Percentiles rank a stretch among this genome's conserved stretches.
phyloP scores from a whole-genome alignment of 2,888 invertebrate genomes.

The Nemotelus pantherinus region DNA sequence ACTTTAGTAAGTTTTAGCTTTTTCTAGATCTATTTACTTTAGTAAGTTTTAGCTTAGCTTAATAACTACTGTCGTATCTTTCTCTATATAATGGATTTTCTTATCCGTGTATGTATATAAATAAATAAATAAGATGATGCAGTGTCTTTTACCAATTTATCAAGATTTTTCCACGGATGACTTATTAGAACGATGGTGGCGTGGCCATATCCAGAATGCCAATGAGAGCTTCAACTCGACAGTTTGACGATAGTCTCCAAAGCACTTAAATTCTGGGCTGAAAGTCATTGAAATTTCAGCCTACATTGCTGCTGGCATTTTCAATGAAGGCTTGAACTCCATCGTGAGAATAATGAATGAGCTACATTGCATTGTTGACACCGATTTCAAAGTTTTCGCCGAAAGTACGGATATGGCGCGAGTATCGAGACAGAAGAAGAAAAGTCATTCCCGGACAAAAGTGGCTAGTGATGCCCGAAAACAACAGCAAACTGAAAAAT shows the following conservation, averaged over 20 bases:
- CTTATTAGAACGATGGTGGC: slow-evolving; percentile 40
- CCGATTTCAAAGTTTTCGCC: slow-evolving; percentile 4
- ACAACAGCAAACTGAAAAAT: slow-evolving; percentile 45
- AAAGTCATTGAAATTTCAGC: slow-evolving; percentile 51
- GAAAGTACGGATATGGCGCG: slow-evolving; percentile 11
- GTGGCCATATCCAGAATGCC: slow-evolving; percentile 52
- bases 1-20: too few species aligned
- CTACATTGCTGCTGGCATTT: too few species aligned
- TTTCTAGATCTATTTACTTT: too few species aligned
- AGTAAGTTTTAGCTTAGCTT: too few species aligned
- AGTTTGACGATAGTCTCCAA: slow-evolving; percentile 51
- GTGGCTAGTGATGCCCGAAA: slow-evolving; percentile 45
- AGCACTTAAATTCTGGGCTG: slow-evolving; percentile 49
- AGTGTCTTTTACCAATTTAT: slow-evolving; percentile 44
- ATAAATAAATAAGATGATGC: too few species aligned
- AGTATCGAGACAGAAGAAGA: slow-evolving; percentile 4
- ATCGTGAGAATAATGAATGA: slow-evolving; percentile 27
- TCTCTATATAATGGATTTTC: too few species aligned
- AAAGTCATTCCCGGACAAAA: slow-evolving; percentile 15
- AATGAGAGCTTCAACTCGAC: slow-evolving; percentile 52
- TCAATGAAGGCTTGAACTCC: background rate
- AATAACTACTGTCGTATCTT: too few species aligned
- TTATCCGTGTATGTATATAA: too few species aligned
- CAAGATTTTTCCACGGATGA: slow-evolving; percentile 43
- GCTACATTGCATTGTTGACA: slow-evolving; percentile 30